phyloP scores from a whole-genome alignment of 2,113 vertebrate genomes.

The Rhea americana region DNA sequence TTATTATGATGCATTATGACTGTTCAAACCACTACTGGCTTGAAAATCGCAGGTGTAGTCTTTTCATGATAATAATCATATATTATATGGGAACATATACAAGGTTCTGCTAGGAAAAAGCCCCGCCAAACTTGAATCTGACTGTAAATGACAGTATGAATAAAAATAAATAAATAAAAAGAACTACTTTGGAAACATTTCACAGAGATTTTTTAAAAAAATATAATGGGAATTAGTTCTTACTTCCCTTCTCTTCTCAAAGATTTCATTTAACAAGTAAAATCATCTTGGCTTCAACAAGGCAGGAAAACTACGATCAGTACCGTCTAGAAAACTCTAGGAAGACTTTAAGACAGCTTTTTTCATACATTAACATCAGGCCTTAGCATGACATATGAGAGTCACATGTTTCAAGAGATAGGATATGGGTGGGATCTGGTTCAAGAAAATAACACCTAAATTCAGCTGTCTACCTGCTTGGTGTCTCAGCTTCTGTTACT shows the following conservation, averaged over 20 bases:
- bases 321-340: not conserved
- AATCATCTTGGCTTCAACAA: not conserved
- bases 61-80: not conserved
- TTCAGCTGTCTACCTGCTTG: not conserved
- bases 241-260: not conserved
- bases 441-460: not conserved
- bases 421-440: not conserved
- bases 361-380: not conserved
- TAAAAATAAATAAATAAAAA: not conserved
- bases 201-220: not conserved
- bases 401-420: not conserved
- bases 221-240: not conserved
- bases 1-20: not conserved
- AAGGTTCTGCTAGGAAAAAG: not conserved
- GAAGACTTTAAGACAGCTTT: not conserved
- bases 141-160: not conserved
- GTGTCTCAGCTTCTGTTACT: not conserved
- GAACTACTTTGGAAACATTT: not conserved
- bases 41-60: not conserved
- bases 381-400: not conserved
- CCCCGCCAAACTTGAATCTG: not conserved
- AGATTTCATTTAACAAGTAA: not conserved
- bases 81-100: not conserved
- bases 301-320: not conserved
- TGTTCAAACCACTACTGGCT: not conserved